A percentile compares a stretch with the other conserved stretches of the same genome.
These are phyloP conservation scores for Rhyacophila evoluta DNA, from an alignment of 2,888 invertebrate species.

Conservation along the genomic window DNA sequence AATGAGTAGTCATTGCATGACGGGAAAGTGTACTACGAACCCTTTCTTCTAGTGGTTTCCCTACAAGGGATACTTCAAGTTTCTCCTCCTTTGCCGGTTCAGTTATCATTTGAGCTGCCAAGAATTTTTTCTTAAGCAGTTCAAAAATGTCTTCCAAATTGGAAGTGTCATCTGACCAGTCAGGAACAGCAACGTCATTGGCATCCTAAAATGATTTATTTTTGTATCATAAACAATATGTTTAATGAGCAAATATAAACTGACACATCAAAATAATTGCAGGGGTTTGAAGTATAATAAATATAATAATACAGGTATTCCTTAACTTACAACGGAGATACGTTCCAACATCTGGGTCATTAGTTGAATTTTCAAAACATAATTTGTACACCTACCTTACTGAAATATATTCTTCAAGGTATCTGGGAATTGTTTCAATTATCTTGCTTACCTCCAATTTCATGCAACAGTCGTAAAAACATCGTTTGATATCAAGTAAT, in stretches of 20 bases:
- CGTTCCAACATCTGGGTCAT: too few species aligned
- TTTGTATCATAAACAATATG: too few species aligned
- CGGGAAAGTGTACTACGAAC: background rate
- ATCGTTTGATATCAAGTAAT: slow-evolving; percentile 65
- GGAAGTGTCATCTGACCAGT: slow-evolving; percentile 66
- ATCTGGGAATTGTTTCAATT: too few species aligned
- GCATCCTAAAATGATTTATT: slow-evolving; percentile 58
- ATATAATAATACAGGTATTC: too few species aligned
- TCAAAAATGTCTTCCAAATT: slow-evolving; percentile 65
- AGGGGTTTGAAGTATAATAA: too few species aligned
- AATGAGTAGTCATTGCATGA: too few species aligned
- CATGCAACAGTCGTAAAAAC: slow-evolving; percentile 66
- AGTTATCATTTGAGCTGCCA: slow-evolving; percentile 61
- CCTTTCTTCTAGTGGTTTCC: slow-evolving; percentile 37
- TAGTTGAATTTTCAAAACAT: too few species aligned
- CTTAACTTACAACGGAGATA: too few species aligned
- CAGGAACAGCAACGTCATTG: slow-evolving; percentile 64
- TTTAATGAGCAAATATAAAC: too few species aligned
- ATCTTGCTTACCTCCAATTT: slow-evolving; percentile 62
- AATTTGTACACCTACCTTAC: too few species aligned
- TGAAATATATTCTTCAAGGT: too few species aligned
- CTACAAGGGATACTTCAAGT: slow-evolving; percentile 50
- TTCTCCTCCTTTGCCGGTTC: slow-evolving; percentile 60
- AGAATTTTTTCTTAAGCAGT: slow-evolving; percentile 64
- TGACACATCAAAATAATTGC: too few species aligned